phyloP scores from a whole-genome alignment of 2,113 vertebrate species.

The Vulpes vulpes region DNA sequence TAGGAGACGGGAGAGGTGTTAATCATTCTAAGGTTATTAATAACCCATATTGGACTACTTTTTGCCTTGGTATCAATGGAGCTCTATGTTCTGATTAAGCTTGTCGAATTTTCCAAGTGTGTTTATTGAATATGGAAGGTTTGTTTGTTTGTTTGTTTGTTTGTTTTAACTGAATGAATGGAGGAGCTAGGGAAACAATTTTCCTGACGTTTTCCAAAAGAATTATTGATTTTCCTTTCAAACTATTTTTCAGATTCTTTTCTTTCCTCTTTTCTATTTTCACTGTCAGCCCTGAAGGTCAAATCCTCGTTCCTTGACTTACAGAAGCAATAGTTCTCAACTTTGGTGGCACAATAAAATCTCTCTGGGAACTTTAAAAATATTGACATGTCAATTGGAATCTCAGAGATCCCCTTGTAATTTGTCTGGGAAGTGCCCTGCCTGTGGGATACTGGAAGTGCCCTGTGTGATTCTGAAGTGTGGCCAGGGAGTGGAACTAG shows the following conservation, averaged over 20 bases:
- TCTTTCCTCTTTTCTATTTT: conserved; percentile 56
- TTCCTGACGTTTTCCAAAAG: conserved; percentile 34
- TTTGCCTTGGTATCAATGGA: not conserved
- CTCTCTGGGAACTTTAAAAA: conserved; percentile 35
- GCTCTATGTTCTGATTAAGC: not conserved
- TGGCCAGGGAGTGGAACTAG: not conserved
- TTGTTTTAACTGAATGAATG: not conserved
- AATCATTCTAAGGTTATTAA: not conserved
- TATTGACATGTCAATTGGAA: not conserved
- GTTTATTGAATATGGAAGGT: not conserved
- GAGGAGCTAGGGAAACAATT: not conserved
- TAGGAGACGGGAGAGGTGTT: not conserved
- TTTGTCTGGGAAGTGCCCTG: not conserved
- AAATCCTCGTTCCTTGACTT: conserved; percentile 54
- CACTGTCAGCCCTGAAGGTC: conserved; percentile 36
- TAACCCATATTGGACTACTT: not conserved
- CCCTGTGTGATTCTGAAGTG: not conserved
- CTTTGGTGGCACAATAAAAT: conserved; percentile 17
- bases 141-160: not conserved
- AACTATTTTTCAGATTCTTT: conserved; percentile 45
- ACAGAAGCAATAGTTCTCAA: conserved; percentile 1
- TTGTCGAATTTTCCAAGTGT: conserved; percentile 33
- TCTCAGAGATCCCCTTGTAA: not conserved
- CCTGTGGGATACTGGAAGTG: not conserved
- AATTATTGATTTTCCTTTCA: conserved; percentile 62